Base-by-base conservation (phyloP, 2,888 invertebrate species). In the Ophonus ardosiacus region DNA sequence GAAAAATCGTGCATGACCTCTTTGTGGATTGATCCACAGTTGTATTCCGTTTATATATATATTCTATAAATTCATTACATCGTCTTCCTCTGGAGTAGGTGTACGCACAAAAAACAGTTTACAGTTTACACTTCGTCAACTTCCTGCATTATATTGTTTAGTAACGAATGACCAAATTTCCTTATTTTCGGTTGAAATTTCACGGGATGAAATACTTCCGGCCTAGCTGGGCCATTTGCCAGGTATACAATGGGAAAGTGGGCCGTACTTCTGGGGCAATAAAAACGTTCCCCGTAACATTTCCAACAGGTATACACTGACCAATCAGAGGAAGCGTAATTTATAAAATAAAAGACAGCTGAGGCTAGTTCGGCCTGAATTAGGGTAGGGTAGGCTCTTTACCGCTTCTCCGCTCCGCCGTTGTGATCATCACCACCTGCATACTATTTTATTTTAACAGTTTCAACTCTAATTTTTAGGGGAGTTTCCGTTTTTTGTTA, bases 291-390 rank as follows among this genome's bases (percentile, higher is more conserved):
- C 87, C 86, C 88, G 88, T 88, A 88, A 88, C 87, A 89, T 86
- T 88, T 89, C 88, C 82, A 87, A 86, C 88, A 87, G 88, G 88
- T 87, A 87, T 81, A 59, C 83, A 56, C 51, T 88, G 87, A 87
- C 91, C 91, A 91, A 91, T 91, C 86, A 89, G 89, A 89, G 88
- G 87, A 86, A 86, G 88, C 87, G 87, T 89, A 89, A 89, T 90
- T 88, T 88, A 88, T 84, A 78, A 84, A 65, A 84, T 84, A 78
- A 71, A 31, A 31, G 59, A 59, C 59, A 59, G 82, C 74, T 59
- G 57, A 68, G 51, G 43, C 24, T n/a, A n/a, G n/a, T n/a, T n/a
- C 21, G 7, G 8, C 15, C n/a, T 18, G 63, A 65, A 43, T 81
- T 81, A 81, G 68, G 81, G 81, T 56, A 51, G 43, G 0, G 10